Conservation (phyloP, 1,140 invertebrate species). For the Heliothis subflexa region DNA sequence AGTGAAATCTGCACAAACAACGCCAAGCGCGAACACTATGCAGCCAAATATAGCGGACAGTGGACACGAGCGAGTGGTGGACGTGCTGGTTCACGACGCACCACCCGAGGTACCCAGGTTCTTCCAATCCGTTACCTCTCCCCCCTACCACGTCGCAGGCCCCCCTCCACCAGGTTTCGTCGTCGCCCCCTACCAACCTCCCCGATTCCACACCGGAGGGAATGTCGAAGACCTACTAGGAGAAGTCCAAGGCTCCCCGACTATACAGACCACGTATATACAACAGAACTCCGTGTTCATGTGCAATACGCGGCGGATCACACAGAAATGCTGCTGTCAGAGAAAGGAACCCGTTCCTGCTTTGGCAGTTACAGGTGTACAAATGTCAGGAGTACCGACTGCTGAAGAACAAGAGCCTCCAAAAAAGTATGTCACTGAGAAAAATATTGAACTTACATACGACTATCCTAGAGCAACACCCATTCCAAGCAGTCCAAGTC, state of each 20-base stretch:
- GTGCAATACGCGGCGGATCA: conserved; percentile 82
- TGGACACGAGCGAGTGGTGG: conserved; percentile 71
- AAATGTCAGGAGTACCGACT: conserved; percentile 53
- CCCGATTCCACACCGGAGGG: conserved; percentile 79
- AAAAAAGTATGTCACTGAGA: conserved; percentile 82
- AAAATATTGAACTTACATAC: conserved; percentile 85
- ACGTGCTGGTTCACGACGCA: conserved; percentile 79
- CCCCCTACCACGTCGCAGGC: conserved; percentile 69
- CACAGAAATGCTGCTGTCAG: conserved; percentile 80
- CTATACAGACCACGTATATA: conserved; percentile 77
- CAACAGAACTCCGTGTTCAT: conserved; percentile 84
- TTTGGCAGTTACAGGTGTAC: neutral
- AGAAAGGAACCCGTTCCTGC: conserved; percentile 61
- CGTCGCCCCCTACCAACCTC: conserved; percentile 73
- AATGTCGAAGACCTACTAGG: conserved; percentile 82
- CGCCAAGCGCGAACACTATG: conserved; percentile 60
- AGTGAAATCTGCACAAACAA: conserved; percentile 55
- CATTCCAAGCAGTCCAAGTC: conserved; percentile 68
- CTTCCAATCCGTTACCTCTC: conserved; percentile 77
- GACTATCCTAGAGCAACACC: conserved; percentile 82
- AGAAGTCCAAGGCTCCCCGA: conserved; percentile 75
- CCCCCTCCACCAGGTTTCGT: conserved; percentile 80
- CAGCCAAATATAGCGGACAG: conserved; percentile 61
- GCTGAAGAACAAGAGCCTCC: conserved; percentile 61
- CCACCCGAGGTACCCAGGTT: conserved; percentile 72